Base-by-base conservation (phyloP, 2,113 vertebrate species). In the Meles meles region DNA sequence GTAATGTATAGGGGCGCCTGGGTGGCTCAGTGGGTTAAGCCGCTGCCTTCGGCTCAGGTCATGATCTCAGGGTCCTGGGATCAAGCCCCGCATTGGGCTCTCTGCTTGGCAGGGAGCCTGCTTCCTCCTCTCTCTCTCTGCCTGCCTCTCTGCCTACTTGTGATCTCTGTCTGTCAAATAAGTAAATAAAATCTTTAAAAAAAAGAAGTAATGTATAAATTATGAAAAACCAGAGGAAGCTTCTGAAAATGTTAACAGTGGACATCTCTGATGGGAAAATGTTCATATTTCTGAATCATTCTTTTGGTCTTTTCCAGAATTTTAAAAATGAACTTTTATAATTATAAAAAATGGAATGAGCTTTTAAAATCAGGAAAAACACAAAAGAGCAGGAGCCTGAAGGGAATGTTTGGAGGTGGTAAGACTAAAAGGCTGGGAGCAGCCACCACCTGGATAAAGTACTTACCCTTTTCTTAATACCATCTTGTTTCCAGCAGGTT, bases 281-380 rank as follows among this genome's bases (percentile, higher is more conserved):
- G 84, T 92, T 82, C 29, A 11, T 76, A 63, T 93, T 81, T 96
- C 44, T 49, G 76, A 92, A 88, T 84, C 23, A 42, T 71, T 71
- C 69, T 81, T 94, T 29, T 92, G 90, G 14, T 84, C 67, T 87
- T 95, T 96, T 93, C 44, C 55, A 74, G 39, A 91, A 49, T 91
- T 93, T 72, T 83, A 74, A 61, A 97, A 72, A 47, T 84, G 67
- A 95, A 84, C 55, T 84, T 91, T 81, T 34, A 59, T 55, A 96
- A 83, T 69, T 15, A 81, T 42, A 49, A 83, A 96, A 93, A 93
- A 81, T 83, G 3, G 57, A 80, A 76, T 39, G 37, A 93, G 23
- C 65, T 77, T 97, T 93, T 67, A 80, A 96, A 94, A 82, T 82
- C 49, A 47, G 25, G 87, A 39, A 83, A 86, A 88, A 52, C n/a